phyloP scores from a whole-genome alignment of 2,113 vertebrate genomes.

The Gila orcuttii region DNA sequence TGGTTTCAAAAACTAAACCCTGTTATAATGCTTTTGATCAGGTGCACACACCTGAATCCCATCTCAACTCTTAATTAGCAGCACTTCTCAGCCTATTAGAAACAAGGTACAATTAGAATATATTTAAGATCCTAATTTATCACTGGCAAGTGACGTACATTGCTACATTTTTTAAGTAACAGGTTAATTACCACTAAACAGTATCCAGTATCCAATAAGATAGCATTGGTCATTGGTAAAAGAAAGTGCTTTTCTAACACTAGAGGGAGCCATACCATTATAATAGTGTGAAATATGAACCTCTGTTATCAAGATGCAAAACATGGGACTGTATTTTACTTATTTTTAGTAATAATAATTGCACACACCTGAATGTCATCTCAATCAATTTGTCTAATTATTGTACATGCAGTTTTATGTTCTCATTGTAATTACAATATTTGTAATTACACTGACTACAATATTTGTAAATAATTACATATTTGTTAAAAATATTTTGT shows the following conservation, averaged over 20 bases:
- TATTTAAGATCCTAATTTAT: not conserved
- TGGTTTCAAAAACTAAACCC: not conserved
- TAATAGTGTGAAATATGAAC: not conserved
- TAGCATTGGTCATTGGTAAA: not conserved
- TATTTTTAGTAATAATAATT: not conserved
- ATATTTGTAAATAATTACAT: not conserved
- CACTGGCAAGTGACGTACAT: not conserved
- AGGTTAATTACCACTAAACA: not conserved
- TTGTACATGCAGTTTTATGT: too few relatives aligned
- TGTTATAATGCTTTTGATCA: not conserved
- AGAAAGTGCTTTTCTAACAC: not conserved
- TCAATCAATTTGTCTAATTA: not conserved
- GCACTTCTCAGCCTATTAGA: not conserved
- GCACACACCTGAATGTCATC: not conserved
- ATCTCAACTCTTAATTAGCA: not conserved
- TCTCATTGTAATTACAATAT: not conserved
- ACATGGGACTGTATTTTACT: not conserved
- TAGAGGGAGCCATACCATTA: conserved; percentile 37
- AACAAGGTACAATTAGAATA: not conserved
- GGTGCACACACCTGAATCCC: not conserved
- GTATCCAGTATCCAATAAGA: not conserved
- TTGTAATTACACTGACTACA: not conserved
- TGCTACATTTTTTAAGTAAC: not conserved
- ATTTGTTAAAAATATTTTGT: not conserved
- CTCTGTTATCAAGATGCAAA: not conserved